Base-by-base conservation (phyloP, 2,888 invertebrate genomes). In the Euphydryas editha region DNA sequence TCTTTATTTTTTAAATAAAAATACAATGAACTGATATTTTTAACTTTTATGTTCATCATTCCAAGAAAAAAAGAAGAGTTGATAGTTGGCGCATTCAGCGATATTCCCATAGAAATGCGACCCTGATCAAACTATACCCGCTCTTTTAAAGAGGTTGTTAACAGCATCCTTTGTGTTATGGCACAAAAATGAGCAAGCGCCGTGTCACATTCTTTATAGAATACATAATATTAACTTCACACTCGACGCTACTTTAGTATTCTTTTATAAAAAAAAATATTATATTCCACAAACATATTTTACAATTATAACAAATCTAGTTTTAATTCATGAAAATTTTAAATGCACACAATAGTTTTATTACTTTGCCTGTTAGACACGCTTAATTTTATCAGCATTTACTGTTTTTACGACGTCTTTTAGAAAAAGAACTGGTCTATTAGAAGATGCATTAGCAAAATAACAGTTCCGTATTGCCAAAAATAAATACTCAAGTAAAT, bases 111-210 rank as follows among this genome's bases (percentile, higher is more conserved):
- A 91, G 90, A 90, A 90, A 88, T 76, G 81, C 81, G 85, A 91
- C 92, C 92, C 92, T 85, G 88, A 90, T 88, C 86, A 89, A 90
- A 92, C 92, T 91, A 92, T 92, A 78, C 87, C 86, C 86, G 90
- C 86, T 89, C 88, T 90, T 91, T 92, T 78, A 90, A 83, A 87
- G 83, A 84, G 83, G 88, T 90, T 92, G 92, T 92, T 92, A 92
- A 92, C 92, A 91, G 90, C 90, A 88, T 90, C 90, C 87, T 80
- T 86, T 91, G 84, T 90, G 91, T 87, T 77, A 86, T 78, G 85
- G 78, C 87, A 85, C 84, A 85, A 83, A 92, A 92, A 87, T 90
- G 92, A 92, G 90, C 92, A 92, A 90, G 84, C 84, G 84, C 84
- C 83, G 86, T 84, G 87, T 84, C 89, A 86, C 84, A 87, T 88